Evolutionary conservation across 1,140 invertebrate genomes (phyloP).

Genomic region (Macrobrachium rosenbergii): DNA sequence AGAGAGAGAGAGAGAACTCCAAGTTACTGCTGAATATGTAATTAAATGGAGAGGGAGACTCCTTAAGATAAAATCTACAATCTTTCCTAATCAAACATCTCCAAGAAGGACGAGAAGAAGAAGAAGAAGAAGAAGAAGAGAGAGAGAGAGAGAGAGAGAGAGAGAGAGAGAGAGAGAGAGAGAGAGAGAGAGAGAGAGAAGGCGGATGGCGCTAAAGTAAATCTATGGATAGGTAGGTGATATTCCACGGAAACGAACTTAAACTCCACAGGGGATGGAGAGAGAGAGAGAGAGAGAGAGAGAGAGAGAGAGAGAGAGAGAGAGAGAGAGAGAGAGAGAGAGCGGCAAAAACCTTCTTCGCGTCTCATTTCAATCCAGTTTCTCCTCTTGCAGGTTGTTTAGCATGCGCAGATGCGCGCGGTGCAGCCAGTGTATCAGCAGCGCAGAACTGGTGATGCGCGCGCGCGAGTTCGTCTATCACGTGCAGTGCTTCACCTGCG

Average conservation of each 20-base stretch:
- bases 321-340: too few relatives aligned
- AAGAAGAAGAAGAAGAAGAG: neutral
- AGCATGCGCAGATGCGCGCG: slow-evolving; percentile 59
- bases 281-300: neutral
- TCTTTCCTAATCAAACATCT: too few relatives aligned
- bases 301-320: too few relatives aligned
- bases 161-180: neutral
- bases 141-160: neutral
- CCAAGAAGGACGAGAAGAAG: neutral
- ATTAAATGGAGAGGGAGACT: too few relatives aligned
- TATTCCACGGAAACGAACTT: neutral
- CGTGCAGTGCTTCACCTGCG: slow-evolving; percentile 90
- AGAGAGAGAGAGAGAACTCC: too few relatives aligned
- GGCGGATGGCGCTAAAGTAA: too few relatives aligned
- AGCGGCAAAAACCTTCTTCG: too few relatives aligned
- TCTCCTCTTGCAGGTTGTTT: slow-evolving; percentile 51
- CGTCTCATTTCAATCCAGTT: neutral
- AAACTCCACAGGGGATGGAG: neutral
- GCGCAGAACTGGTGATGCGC: slow-evolving; percentile 93
- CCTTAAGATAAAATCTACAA: too few relatives aligned
- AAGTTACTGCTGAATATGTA: too few relatives aligned
- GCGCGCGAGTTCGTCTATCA: slow-evolving; percentile 91
- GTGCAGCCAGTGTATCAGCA: slow-evolving; percentile 82
- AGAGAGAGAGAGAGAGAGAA: neutral
- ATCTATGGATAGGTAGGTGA: too few relatives aligned